phyloP scores from a whole-genome alignment of 2,113 vertebrate species.

The Parotia lawesii region DNA sequence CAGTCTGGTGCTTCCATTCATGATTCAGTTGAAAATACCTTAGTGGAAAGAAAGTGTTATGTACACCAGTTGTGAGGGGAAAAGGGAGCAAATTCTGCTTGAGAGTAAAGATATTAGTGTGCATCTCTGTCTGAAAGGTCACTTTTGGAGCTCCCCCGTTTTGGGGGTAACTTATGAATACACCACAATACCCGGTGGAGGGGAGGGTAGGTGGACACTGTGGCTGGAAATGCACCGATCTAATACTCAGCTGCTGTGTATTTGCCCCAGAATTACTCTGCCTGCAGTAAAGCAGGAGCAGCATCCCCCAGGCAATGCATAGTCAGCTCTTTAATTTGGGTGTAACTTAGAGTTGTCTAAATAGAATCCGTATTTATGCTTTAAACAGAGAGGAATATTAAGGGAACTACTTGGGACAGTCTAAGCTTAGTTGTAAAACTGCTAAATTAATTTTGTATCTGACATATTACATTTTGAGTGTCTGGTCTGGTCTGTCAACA shows the following conservation, averaged over 20 bases:
- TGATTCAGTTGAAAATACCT: not conserved
- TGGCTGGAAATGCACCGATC: not conserved
- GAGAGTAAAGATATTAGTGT: not conserved
- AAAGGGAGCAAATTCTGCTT: not conserved
- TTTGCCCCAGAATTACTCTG: not conserved
- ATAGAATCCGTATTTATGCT: not conserved
- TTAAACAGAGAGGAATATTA: not conserved
- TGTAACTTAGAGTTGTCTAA: not conserved
- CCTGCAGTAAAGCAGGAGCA: not conserved
- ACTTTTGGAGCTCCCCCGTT: not conserved
- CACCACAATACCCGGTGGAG: not conserved
- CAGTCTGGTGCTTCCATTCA: not conserved
- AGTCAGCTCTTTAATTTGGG: not conserved
- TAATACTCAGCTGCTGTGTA: fast-evolving
- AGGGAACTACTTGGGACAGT: not conserved
- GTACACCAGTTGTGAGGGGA: not conserved
- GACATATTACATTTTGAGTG: not conserved
- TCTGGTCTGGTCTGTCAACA: slow-evolving; percentile 20
- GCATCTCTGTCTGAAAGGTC: not conserved
- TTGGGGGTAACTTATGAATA: too few relatives aligned
- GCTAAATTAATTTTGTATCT: slow-evolving; percentile 11
- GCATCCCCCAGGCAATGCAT: not conserved
- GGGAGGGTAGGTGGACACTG: fast-evolving
- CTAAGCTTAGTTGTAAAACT: not conserved
- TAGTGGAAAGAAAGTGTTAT: not conserved